phyloP scores from a whole-genome alignment of 1,140 invertebrate genomes.

The Wiebesia pumilae region DNA sequence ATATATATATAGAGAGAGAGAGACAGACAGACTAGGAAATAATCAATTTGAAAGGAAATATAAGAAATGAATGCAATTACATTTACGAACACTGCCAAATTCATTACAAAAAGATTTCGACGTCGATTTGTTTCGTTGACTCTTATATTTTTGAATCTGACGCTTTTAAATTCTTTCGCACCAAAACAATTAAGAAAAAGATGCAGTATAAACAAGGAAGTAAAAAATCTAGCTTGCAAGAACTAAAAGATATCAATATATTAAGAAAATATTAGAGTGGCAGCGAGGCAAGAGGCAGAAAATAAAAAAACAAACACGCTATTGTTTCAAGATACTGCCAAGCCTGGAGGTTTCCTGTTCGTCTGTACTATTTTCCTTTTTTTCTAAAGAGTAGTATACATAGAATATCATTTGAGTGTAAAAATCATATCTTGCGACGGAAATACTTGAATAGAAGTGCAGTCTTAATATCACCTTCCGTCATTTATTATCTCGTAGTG shows the following conservation, averaged over 20 bases:
- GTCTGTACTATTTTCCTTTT: not conserved
- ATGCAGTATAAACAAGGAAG: no score
- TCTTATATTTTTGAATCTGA: not conserved
- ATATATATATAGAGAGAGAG: no score
- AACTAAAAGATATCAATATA: not conserved
- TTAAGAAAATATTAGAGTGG: not conserved
- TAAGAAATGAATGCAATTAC: conserved; percentile 64
- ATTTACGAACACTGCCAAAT: conserved; percentile 71
- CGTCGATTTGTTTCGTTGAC: conserved; percentile 64
- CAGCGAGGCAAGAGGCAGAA: conserved; percentile 52
- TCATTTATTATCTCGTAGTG: no score
- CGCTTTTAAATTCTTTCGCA: no score
- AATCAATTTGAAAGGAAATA: conserved; percentile 47
- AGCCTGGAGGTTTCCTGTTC: conserved; percentile 49
- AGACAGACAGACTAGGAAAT: conserved; percentile 9
- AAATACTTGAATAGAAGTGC: no score
- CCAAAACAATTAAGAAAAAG: no score
- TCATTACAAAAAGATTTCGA: conserved; percentile 63
- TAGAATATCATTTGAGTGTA: no score
- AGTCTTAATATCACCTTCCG: no score
- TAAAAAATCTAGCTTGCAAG: not conserved
- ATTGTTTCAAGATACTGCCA: conserved; percentile 73
- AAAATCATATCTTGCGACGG: no score
- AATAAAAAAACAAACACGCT: conserved; percentile 47
- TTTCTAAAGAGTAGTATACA: not conserved